Percentiles rank a stretch among this genome's conserved stretches.
Conservation (phyloP, 1,140 invertebrate species). For the Antheraea pernyi region DNA sequence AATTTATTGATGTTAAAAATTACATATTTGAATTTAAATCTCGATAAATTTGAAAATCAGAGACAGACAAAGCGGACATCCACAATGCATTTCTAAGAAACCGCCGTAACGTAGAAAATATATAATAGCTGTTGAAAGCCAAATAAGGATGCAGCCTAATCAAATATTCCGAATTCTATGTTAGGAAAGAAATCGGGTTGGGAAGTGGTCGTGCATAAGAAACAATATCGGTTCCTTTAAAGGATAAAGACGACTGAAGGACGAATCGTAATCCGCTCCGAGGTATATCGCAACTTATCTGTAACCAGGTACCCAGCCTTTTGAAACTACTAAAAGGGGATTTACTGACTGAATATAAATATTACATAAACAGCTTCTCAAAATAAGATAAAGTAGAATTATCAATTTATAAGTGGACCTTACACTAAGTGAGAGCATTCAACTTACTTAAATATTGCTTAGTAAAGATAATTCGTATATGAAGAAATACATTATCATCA, state of each 20-base stretch:
- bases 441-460: too few species aligned
- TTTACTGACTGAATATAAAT: slow-evolving; percentile 12
- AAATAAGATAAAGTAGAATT: not conserved
- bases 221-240: slow-evolving; percentile 60
- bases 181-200: slow-evolving; percentile 47
- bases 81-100: slow-evolving; percentile 36
- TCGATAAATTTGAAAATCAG: not conserved
- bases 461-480: too few species aligned
- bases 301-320: slow-evolving; percentile 22
- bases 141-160: slow-evolving; percentile 56
- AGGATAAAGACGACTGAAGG: slow-evolving; percentile 57
- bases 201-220: slow-evolving; percentile 53
- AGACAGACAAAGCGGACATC: not conserved
- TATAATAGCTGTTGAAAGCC: slow-evolving; percentile 53
- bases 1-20: not conserved
- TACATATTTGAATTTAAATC: not conserved
- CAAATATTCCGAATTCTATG: slow-evolving; percentile 61
- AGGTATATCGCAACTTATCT: slow-evolving; percentile 37
- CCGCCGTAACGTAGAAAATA: slow-evolving; percentile 38
- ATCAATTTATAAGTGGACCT: too few species aligned
- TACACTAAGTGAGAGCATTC: too few species aligned
- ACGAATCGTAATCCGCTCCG: slow-evolving; percentile 49
- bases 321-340: slow-evolving; percentile 14
- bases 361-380: slow-evolving; percentile 2
- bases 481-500: too few species aligned